Percentiles rank a stretch among this genome's conserved stretches.
Conservation (phyloP, 2,797 vertebrate species). For the Gallinago solitaria region DNA sequence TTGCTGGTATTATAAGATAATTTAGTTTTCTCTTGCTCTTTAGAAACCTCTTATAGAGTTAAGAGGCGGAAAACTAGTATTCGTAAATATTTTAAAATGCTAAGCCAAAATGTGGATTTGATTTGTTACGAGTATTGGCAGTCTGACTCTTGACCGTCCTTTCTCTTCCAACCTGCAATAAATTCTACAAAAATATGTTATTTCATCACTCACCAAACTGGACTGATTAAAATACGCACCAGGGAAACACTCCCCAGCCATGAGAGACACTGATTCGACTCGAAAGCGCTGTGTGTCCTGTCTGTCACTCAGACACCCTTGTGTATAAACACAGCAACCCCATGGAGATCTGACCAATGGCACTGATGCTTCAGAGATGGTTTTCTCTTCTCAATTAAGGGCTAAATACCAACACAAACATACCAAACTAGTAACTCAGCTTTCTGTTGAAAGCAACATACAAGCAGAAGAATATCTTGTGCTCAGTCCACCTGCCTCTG, state of each 20-base stretch:
- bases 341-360: background rate
- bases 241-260: background rate
- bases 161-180: slow-evolving; percentile 33
- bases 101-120: slow-evolving; percentile 45
- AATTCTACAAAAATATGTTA: slow-evolving; percentile 6
- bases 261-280: background rate
- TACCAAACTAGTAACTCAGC: background rate
- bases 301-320: background rate
- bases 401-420: background rate
- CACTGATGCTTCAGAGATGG: background rate
- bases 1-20: background rate
- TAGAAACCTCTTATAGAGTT: background rate
- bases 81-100: background rate
- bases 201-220: slow-evolving; percentile 21
- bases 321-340: background rate
- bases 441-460: background rate
- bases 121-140: slow-evolving; percentile 25
- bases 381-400: background rate
- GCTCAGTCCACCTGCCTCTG: background rate
- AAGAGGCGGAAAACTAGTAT: background rate
- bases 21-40: background rate
- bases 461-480: background rate
- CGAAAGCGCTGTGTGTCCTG: background rate
- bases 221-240: slow-evolving; percentile 11
- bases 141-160: background rate